Evolutionary conservation across 2,888 invertebrate species (phyloP).

Genomic region (Leptinotarsa tumamoca): DNA sequence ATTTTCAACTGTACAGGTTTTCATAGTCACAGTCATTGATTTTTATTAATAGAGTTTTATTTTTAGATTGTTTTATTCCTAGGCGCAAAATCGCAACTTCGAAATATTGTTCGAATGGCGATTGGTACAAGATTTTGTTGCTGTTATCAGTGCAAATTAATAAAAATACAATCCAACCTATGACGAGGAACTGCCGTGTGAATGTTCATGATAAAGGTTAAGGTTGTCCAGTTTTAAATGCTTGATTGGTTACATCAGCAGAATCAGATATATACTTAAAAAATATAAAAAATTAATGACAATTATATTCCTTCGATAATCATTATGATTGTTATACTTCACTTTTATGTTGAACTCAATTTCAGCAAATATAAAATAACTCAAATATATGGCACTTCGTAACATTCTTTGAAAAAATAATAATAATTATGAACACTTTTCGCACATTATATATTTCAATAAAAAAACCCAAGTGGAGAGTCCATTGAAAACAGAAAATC

Average conservation of each 20-base stretch:
- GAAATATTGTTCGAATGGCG: slow-evolving; percentile 28
- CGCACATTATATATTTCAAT: no score
- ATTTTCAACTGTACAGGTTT: slow-evolving; percentile 37
- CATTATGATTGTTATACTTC: no score
- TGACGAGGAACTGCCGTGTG: not conserved
- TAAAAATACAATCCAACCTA: not conserved
- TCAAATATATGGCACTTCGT: no score
- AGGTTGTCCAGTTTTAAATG: not conserved
- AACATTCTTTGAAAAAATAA: no score
- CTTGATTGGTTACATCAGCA: not conserved
- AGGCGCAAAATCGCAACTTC: slow-evolving; percentile 31
- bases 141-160: not conserved
- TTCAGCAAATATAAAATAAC: no score
- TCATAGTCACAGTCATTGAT: slow-evolving; percentile 48
- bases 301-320: no score
- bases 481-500: no score
- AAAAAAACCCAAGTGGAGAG: no score
- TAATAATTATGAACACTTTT: no score
- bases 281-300: no score
- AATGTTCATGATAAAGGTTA: not conserved
- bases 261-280: no score
- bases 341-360: no score
- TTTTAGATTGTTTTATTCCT: slow-evolving; percentile 44
- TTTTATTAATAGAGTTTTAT: slow-evolving; percentile 54
- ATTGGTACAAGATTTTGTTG: slow-evolving; percentile 2